Base-by-base conservation (phyloP, 2,797 vertebrate genomes). In the Trachurus trachurus region DNA sequence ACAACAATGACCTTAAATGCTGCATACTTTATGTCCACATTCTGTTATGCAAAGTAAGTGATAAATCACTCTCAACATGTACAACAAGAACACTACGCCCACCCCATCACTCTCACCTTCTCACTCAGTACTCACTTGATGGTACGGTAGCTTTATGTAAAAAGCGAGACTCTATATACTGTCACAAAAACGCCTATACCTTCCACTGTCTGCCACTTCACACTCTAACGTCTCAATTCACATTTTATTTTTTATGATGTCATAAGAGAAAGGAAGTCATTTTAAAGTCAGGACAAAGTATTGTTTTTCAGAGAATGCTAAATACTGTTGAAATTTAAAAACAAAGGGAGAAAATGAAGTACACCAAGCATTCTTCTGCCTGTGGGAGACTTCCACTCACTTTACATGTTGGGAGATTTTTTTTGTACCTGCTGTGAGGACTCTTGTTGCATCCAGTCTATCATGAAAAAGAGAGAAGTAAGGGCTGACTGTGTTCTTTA, bases 181-280 rank as follows among this genome's bases (percentile, higher is more conserved):
- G 22, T 9, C 29, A 59, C 21, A 34, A 42, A 44, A 21, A 50
- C 19, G 0, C 40, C 31, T 10, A 12, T 6, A 5, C 8, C 3
- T 71, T 52, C 61, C 3, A 29, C 8, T 11, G 37, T 7, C n/a
- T 40, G 2, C 22, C 29, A 45, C 26, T 2, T 49, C 29, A 40
- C 42, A 21, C 13, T 49, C 22, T 53, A 59, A 50, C 13, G 74
- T 61, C 31, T 72, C n/a, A 54, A 31, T 68, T 47, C 58, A 39
- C 15, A 17, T 47, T 16, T 22, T 4, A 21, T n/a, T 40, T 5
- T 63, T 60, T 3, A 53, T 44, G 19, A 50, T 63, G 29, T 22
- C 22, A 42, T n/a, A 37, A 29, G 39, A 8, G 17, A 49, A 6
- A 49, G 16, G 17, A 49, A 49, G 45, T 19, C 9, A 8, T 49